These are phyloP conservation scores for Sinosuthora webbiana DNA, from an alignment of 2,113 vertebrate genomes.

Conservation along the genomic window DNA sequence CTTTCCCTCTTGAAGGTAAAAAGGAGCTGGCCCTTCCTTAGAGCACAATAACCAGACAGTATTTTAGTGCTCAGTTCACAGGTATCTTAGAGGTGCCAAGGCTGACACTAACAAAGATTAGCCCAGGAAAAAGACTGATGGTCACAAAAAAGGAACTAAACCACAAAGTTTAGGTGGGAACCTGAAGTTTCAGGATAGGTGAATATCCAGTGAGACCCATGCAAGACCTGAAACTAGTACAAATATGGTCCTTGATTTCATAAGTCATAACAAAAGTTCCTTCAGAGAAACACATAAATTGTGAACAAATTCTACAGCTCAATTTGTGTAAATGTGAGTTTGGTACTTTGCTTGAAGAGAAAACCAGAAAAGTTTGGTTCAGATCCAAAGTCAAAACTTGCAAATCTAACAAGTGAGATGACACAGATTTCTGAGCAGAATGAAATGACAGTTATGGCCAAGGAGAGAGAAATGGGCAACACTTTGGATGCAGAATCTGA, in stretches of 20 bases:
- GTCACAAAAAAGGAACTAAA: not conserved
- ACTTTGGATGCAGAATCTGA: not conserved
- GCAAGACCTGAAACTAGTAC: not conserved
- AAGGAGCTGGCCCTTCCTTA: not conserved
- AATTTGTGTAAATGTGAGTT: not conserved
- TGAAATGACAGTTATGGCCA: not conserved
- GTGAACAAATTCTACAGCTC: not conserved
- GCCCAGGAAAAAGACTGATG: not conserved
- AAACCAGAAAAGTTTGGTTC: not conserved
- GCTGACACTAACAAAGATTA: not conserved
- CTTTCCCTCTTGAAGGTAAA: not conserved
- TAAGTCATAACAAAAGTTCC: not conserved
- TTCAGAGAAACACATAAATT: not conserved
- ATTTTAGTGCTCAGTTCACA: not conserved
- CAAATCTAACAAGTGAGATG: not conserved
- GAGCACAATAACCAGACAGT: not conserved
- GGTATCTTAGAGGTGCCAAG: not conserved
- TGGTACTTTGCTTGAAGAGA: not conserved
- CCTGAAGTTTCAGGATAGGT: not conserved
- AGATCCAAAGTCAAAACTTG: not conserved
- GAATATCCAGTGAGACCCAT: not conserved
- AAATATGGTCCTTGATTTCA: not conserved
- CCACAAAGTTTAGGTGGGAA: not conserved
- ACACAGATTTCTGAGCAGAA: not conserved
- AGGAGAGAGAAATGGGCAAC: not conserved